phyloP scores from a whole-genome alignment of 2,888 invertebrate species.

The Nemurella pictetii region DNA sequence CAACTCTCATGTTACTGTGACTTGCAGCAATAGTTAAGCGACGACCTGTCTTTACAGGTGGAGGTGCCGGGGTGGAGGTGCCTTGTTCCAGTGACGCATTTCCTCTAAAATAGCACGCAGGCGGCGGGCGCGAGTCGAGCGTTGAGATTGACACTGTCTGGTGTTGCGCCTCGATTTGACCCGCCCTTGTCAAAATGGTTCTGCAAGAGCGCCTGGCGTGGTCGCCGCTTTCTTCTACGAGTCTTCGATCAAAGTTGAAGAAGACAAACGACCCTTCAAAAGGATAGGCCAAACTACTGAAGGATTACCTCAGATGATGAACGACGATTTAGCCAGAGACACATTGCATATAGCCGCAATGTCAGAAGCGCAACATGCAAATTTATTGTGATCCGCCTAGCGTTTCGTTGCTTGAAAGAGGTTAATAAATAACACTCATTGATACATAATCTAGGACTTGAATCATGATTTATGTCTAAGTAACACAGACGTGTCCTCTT shows the following conservation, averaged over 20 bases:
- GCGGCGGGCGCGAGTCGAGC: neutral
- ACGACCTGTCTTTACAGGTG: no score
- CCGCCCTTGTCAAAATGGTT: slow-evolving; percentile 7
- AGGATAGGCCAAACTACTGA: slow-evolving; percentile 21
- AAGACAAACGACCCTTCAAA: slow-evolving; percentile 25
- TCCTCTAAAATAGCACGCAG: neutral
- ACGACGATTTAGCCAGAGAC: slow-evolving; percentile 19
- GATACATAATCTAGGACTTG: slow-evolving; percentile 4
- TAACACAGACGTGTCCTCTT: neutral
- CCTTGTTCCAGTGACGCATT: no score
- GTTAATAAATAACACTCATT: slow-evolving; percentile 15
- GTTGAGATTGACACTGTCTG: slow-evolving; percentile 5
- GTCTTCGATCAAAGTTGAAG: slow-evolving; percentile 22
- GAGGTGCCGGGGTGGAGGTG: no score
- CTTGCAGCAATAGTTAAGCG: no score
- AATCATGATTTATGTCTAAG: neutral
- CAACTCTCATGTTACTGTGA: no score
- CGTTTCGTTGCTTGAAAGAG: neutral
- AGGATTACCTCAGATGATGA: slow-evolving; percentile 27
- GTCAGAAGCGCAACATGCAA: slow-evolving; percentile 26
- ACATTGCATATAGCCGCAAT: slow-evolving; percentile 24
- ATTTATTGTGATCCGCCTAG: slow-evolving; percentile 1
- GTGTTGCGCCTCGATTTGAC: neutral
- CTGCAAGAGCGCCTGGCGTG: neutral
- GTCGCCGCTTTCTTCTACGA: neutral